Base-by-base conservation (phyloP, 2,797 vertebrate genomes). In the Otolemur crassicaudatus region DNA sequence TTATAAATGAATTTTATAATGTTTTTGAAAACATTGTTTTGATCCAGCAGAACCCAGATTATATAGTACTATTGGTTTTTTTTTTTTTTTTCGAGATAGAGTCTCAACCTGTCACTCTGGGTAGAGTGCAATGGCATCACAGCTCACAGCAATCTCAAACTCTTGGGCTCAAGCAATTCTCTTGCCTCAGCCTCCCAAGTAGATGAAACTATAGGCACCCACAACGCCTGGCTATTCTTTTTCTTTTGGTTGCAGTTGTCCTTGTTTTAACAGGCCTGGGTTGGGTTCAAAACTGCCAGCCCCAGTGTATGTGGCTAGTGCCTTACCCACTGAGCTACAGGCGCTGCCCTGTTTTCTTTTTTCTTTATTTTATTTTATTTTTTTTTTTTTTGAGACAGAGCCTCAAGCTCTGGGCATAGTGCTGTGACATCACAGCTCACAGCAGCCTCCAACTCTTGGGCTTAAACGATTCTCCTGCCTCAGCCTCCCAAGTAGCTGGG, bases 21-120 rank as follows among this genome's bases (percentile, higher is more conserved):
- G 4, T 94, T 87, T 79, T 67, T 82, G 53, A 72, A 82, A 87
- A 70, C 53, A 43, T 65, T 60, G 80, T 34, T 53, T 90, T 94
- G 14, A 14, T 94, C 90, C 84, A 93, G 46, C 53, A 70, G 60
- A 93, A 29, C 67, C 77, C 58, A 96, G 91, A 96, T 43, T 27
- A 91, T 72, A 46, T 82, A 75, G 31, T 92, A 69, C 40, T 92
- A 20, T 92, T 53, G 49, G 40, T 96, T 86, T 94, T 53, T 70
- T 82, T 87, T 22, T 7, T 67, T n/a, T 67, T 67, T 7, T 67
- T n/a, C 19, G n/a, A n/a, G 31, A n/a, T 6, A 67, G 7, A 31
- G 27, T 67, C 7, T 67, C 16, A 0, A 31, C 16, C 65, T 67
- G 16, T 67, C 16, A 17, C 65, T 31, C 31, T 19, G 65, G 7